phyloP scores from a whole-genome alignment of 2,113 vertebrate species.

The Rhinoptilus africanus region DNA sequence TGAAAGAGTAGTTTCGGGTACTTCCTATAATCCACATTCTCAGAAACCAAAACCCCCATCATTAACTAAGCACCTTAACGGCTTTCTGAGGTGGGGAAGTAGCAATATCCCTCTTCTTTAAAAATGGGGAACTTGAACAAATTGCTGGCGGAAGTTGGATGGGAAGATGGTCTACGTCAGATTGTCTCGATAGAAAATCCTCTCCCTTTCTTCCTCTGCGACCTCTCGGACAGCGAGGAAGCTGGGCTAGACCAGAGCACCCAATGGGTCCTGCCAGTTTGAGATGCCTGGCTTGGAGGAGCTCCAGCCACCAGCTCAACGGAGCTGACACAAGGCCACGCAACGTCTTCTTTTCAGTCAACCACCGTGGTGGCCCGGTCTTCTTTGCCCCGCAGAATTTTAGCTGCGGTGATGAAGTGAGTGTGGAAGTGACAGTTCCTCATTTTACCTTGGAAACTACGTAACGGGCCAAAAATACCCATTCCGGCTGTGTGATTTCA shows the following conservation, averaged over 20 bases:
- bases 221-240: background rate
- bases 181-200: background rate
- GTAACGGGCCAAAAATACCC: accelerated
- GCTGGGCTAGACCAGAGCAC: background rate
- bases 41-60: background rate
- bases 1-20: background rate
- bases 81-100: slow-evolving; percentile 13
- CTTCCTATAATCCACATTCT: background rate
- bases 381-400: background rate
- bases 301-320: background rate
- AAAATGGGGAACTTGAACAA: slow-evolving; percentile 1
- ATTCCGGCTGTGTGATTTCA: background rate
- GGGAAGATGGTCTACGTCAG: background rate
- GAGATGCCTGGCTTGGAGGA: background rate
- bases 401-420: background rate
- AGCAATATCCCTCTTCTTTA: background rate
- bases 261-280: background rate
- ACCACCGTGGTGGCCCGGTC: accelerated
- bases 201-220: background rate
- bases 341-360: background rate
- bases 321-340: background rate
- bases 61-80: background rate
- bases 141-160: background rate
- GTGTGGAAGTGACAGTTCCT: background rate
- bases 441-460: background rate